phyloP scores from a whole-genome alignment of 2,888 invertebrate species.

The Heliothis peltigera region DNA sequence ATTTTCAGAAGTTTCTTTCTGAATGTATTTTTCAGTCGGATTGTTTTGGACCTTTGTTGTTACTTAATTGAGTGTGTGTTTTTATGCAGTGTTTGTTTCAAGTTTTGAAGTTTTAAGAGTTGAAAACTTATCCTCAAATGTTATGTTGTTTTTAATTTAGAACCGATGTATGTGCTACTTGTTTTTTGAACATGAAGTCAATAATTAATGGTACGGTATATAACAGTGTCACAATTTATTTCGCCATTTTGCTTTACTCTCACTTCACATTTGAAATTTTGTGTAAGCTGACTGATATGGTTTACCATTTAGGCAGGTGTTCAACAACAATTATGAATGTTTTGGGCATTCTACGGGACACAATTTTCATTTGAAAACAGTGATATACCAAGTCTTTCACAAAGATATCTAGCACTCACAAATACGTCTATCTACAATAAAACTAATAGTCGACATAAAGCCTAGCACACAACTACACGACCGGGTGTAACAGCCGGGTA shows the following conservation, averaged over 20 bases:
- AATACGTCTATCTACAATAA: constrained; percentile 7
- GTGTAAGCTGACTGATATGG: too few species aligned
- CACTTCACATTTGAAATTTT: too few species aligned
- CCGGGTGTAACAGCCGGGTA: constrained; percentile 52
- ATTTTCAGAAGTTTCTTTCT: constrained; percentile 17
- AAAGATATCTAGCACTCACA: not conserved
- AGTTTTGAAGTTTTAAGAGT: too few species aligned
- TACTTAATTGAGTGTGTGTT: not conserved
- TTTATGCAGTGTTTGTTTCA: not conserved
- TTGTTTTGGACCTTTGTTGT: constrained; percentile 1
- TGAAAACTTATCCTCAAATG: too few species aligned
- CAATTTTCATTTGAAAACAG: not conserved
- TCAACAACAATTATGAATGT: too few species aligned
- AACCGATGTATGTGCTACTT: too few species aligned
- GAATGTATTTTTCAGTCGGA: constrained; percentile 16
- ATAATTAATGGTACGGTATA: too few species aligned
- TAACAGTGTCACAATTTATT: too few species aligned
- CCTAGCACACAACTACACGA: constrained; percentile 20
- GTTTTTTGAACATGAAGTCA: too few species aligned
- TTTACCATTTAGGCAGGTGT: too few species aligned
- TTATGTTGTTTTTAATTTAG: too few species aligned
- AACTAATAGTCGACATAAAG: constrained; percentile 32
- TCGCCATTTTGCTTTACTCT: too few species aligned
- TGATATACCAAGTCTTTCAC: not conserved
- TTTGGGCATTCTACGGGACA: not conserved